Base-by-base conservation (phyloP, 1,140 invertebrate species). In the Drosophila aff. region DNA sequence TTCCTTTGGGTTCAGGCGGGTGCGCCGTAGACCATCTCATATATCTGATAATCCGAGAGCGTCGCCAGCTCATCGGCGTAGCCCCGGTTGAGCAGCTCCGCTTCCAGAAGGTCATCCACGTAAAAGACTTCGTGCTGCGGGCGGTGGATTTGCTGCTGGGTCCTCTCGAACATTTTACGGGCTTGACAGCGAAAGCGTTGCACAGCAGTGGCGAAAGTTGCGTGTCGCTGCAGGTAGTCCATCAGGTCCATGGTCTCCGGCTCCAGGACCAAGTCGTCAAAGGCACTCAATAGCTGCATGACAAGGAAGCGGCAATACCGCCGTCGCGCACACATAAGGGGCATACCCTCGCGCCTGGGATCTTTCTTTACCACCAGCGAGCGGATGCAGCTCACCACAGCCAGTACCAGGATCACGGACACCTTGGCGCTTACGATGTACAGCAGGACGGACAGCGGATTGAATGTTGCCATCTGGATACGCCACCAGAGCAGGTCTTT, bases 261-360 rank as follows among this genome's bases (percentile, higher is more conserved):
- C 33, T 55, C 52, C 15, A n/a, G 16, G 10, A 77, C 4, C 31
- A 87, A 63, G 8, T 57, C 15, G n/a, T 89, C 47, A 3, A 79
- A 28, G 28, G 65, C 67, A 2, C 60, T 62, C 44, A 89, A 8
- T 4, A 89, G 63, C 13, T 74, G 74, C 84, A 89, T 89, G 3
- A 89, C 8, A 21, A 81, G 50, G 13, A 75, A 89, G 2, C 68
- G 77, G n/a, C 65, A 43, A 67, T 72, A 87, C 11, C 84, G 84
- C 4, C 44, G 73, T 26, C 67, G 74, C 2, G 67, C 57, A 26
- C 36, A 31, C 8, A 55, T 13, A n/a, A 83, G 58, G 2, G 81
- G 26, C 15, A 60, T 49, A 2, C 64, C 63, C 15, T 21, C 7
- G 4, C 11, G 15, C 11, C 8, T 8, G 26, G 33, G 6, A 15